Conservation (phyloP, 1,140 invertebrate genomes). For the Drosophila gunungcola region DNA sequence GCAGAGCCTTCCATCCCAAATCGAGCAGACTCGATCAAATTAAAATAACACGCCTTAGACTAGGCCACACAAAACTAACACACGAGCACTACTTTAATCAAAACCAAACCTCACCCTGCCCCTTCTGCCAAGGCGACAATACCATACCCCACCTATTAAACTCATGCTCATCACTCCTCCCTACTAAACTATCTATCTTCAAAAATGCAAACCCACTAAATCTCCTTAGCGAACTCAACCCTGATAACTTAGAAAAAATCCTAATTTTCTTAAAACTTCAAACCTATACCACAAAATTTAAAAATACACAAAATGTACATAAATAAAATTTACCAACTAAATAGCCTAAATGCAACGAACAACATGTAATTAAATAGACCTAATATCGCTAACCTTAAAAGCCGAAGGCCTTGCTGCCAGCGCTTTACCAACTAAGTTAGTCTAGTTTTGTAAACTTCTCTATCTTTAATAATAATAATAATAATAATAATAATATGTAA, state of each 20-base stretch:
- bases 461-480: neutral
- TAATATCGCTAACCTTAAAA: conserved; percentile 1
- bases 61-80: too few relatives aligned
- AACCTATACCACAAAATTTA: conserved; percentile 6
- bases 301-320: conserved; percentile 1
- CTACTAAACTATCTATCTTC: conserved; percentile 11
- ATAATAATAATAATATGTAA: too few relatives aligned
- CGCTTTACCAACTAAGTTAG: conserved; percentile 6
- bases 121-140: conserved; percentile 17
- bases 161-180: conserved; percentile 16
- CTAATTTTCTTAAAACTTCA: neutral
- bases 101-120: neutral
- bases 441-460: conserved; percentile 10
- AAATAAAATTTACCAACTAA: conserved; percentile 15
- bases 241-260: conserved; percentile 1
- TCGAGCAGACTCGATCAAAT: too few relatives aligned
- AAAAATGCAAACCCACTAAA: conserved; percentile 10
- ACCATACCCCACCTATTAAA: conserved; percentile 14
- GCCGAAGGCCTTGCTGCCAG: conserved; percentile 6
- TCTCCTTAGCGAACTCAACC: conserved; percentile 2
- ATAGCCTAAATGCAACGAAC: conserved; percentile 1
- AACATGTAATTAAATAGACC: conserved; percentile 13
- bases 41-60: too few relatives aligned
- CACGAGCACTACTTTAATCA: too few relatives aligned
- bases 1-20: neutral